Percentiles rank a stretch among this genome's conserved stretches.
phyloP scores from a whole-genome alignment of 1,140 invertebrate species.

The Potamilus streckersoni region DNA sequence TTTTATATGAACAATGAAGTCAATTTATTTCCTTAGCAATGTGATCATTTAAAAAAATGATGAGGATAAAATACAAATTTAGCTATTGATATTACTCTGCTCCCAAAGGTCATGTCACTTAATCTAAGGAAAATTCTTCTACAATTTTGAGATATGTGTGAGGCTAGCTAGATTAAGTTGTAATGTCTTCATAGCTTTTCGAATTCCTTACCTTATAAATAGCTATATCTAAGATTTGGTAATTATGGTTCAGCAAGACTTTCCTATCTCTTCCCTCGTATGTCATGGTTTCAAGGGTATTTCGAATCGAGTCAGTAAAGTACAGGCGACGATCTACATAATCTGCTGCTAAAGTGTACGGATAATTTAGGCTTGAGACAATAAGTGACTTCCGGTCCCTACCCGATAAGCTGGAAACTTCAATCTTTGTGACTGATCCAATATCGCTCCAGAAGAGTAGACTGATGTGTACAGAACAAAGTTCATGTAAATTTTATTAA shows the following conservation, averaged over 20 bases:
- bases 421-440: constrained; percentile 14
- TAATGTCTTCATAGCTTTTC: too few species aligned
- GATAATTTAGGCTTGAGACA: constrained; percentile 2
- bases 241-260: neutral
- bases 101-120: neutral
- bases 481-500: neutral
- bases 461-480: constrained; percentile 9
- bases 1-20: too few species aligned
- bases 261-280: constrained; percentile 6
- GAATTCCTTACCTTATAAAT: constrained; percentile 9
- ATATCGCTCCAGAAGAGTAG: constrained; percentile 22
- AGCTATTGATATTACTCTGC: too few species aligned
- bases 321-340: neutral
- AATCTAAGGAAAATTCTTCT: neutral
- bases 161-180: neutral
- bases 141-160: neutral
- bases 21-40: too few species aligned
- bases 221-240: constrained; percentile 9
- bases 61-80: too few species aligned
- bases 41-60: too few species aligned
- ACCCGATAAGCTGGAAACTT: constrained; percentile 4
- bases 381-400: constrained; percentile 10
- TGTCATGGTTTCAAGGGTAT: constrained; percentile 10
- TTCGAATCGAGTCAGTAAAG: neutral
- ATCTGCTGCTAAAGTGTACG: constrained; percentile 6